phyloP scores from a whole-genome alignment of 2,888 invertebrate species.

The Orthonevra nobilis region DNA sequence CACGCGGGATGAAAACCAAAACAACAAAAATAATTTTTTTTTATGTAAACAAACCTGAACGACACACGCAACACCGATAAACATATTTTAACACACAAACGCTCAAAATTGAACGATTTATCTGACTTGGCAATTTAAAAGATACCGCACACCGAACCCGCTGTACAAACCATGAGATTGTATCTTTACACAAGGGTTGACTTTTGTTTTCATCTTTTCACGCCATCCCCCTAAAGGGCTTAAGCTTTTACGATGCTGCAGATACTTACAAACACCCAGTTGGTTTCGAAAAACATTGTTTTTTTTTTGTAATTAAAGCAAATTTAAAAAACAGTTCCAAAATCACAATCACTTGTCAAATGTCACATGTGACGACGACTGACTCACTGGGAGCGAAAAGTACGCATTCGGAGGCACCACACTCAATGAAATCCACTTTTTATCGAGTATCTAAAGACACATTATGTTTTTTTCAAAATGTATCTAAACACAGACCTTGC shows the following conservation, averaged over 20 bases:
- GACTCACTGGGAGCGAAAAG: slow-evolving; percentile 7
- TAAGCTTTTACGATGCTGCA: too few relatives aligned
- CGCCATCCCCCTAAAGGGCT: too few relatives aligned
- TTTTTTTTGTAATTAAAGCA: background rate
- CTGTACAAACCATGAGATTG: too few relatives aligned
- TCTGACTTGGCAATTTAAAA: background rate
- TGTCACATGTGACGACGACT: background rate
- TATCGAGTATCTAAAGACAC: too few relatives aligned
- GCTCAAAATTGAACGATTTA: background rate
- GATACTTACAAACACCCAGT: slow-evolving; percentile 78
- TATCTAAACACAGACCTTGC: too few relatives aligned
- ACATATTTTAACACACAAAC: background rate
- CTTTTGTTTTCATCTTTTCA: background rate
- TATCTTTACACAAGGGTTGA: too few relatives aligned
- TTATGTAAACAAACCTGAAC: slow-evolving; percentile 40
- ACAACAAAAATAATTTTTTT: background rate
- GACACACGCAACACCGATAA: background rate
- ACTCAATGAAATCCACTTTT: slow-evolving; percentile 10
- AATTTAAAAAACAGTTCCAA: background rate
- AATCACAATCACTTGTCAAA: slow-evolving; percentile 6
- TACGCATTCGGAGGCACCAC: slow-evolving; percentile 21
- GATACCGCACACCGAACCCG: too few relatives aligned
- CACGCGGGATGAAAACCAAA: background rate
- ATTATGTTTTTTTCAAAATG: too few relatives aligned
- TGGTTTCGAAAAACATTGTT: slow-evolving; percentile 76